Conservation (phyloP, 92 coral and sea anemone genomes). For the Palythoa caribaeorum region DNA sequence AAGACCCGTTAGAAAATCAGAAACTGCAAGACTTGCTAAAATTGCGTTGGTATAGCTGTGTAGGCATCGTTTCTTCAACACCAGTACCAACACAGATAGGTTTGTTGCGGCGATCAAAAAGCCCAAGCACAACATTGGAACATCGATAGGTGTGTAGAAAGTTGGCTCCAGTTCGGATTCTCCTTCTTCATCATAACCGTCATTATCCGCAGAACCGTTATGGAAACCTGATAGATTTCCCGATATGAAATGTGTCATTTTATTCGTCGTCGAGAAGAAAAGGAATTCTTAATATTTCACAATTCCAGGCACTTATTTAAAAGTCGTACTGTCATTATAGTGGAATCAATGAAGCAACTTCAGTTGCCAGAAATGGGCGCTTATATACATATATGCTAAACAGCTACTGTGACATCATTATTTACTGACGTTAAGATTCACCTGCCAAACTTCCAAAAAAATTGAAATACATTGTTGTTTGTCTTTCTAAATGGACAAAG, state of each 20-base stretch:
- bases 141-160: slow-evolving; percentile 57
- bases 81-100: slow-evolving; percentile 61
- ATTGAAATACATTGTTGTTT: too few species aligned
- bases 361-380: too few species aligned
- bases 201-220: neutral
- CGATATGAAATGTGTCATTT: slow-evolving; percentile 3
- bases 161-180: neutral
- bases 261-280: neutral
- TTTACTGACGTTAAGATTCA: too few species aligned
- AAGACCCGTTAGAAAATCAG: slow-evolving; percentile 80
- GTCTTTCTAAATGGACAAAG: too few species aligned
- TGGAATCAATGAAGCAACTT: too few species aligned
- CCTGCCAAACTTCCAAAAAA: too few species aligned
- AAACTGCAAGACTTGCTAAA: slow-evolving; percentile 80
- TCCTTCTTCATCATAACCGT: neutral
- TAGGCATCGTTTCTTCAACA: slow-evolving; percentile 63
- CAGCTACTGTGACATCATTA: too few species aligned
- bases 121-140: slow-evolving; percentile 53
- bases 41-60: slow-evolving; percentile 72
- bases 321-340: neutral
- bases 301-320: neutral
- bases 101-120: slow-evolving; percentile 63
- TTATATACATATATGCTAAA: too few species aligned
- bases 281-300: neutral
- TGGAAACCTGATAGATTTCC: neutral